These are phyloP conservation scores for Cynopterus sphinx DNA, from an alignment of 2,797 vertebrate species.

Conservation along the genomic window DNA sequence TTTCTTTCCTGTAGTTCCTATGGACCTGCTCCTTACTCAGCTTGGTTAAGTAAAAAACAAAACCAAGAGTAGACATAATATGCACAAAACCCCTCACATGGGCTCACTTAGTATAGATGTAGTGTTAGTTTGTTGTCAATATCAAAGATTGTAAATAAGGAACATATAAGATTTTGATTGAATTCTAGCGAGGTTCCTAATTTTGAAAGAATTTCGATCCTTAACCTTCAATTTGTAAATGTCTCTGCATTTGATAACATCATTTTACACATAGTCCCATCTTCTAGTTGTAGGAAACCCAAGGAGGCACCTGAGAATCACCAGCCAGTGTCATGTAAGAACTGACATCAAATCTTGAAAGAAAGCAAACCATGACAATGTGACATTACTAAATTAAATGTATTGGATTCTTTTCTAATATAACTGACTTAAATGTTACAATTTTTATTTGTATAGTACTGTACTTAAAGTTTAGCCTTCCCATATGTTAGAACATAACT, in stretches of 20 bases:
- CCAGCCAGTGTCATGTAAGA: not conserved
- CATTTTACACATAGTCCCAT: no score
- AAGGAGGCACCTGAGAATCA: not conserved
- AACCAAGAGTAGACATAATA: not conserved
- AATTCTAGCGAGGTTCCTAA: not conserved
- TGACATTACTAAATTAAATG: not conserved
- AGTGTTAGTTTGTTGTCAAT: not conserved
- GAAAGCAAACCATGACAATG: not conserved
- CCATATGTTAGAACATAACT: not conserved
- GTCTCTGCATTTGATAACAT: not conserved
- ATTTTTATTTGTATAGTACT: not conserved
- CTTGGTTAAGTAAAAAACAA: constrained; percentile 52
- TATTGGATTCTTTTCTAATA: not conserved
- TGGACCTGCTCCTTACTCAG: not conserved
- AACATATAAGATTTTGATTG: not conserved
- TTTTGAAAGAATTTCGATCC: not conserved
- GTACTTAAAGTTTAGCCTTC: not conserved
- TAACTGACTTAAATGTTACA: not conserved
- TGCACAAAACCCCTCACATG: not conserved
- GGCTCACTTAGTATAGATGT: not conserved
- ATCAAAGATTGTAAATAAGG: not conserved
- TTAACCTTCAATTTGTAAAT: not conserved
- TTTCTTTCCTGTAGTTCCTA: constrained; percentile 35
- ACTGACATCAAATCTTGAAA: not conserved
- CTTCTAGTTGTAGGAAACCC: not conserved